Percentiles rank a stretch among this genome's conserved stretches.
Evolutionary conservation across 2,888 invertebrate species (phyloP).

Genomic region (Mylabris sibirica): DNA sequence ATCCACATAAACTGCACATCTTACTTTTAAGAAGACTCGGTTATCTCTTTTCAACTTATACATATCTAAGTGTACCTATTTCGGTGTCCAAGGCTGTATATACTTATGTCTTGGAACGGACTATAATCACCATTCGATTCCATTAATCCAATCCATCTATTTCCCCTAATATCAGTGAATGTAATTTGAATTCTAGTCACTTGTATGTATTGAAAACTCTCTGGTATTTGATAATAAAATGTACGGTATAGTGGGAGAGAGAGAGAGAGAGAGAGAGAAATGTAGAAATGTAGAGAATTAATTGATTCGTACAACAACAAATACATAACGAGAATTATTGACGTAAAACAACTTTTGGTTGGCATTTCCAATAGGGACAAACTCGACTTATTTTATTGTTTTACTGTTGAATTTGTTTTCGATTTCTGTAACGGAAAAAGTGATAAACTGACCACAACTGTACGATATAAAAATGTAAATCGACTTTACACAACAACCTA

Average conservation of each 20-base stretch:
- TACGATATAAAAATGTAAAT: not conserved
- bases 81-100: too few species aligned
- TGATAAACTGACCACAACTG: not conserved
- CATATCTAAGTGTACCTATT: too few species aligned
- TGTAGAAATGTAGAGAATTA: too few species aligned
- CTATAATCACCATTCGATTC: not conserved
- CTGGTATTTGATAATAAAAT: conserved; percentile 2
- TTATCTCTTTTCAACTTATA: too few species aligned
- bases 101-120: too few species aligned
- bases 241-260: too few species aligned
- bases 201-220: not conserved
- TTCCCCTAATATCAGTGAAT: not conserved
- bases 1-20: too few species aligned
- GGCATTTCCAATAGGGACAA: not conserved
- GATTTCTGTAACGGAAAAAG: not conserved
- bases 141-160: not conserved
- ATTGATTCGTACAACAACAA: not conserved
- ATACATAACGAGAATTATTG: not conserved
- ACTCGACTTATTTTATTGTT: not conserved
- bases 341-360: not conserved
- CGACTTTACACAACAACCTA: not conserved
- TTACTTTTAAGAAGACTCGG: too few species aligned
- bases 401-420: not conserved
- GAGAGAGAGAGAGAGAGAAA: too few species aligned
- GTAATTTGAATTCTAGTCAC: not conserved